Evolutionary conservation across 2,888 invertebrate genomes (phyloP), one percentile per base, ranked within the genome.

Genomic region (Drosophila atroscutellata): DNA sequence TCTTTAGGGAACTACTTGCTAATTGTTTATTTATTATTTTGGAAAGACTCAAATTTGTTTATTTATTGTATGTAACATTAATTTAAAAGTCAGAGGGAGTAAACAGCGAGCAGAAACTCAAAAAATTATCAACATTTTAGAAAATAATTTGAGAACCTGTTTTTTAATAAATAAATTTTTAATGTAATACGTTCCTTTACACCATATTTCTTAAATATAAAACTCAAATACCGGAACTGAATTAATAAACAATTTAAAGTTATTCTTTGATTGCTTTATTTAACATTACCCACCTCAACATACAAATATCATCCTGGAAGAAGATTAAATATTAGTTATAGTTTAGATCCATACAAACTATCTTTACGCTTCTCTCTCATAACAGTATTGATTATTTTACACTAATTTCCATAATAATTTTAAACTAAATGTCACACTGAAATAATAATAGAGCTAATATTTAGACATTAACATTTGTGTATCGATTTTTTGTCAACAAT

Each of bases 21-120:
- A 72, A 77, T 66, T 62, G 15, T 50, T 30, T 32, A 30, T 2
- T 39, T 13, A 24, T 24, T 70, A 18, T 42, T 45, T 57, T 60
- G 42, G 20, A 0, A 32, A 11, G 6, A 20, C 42, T 28, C 30
- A 15, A 42, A 61, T 49, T 42, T 11, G 13, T 24, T 28, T 24
- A 37, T 42, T 1, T 32, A 51, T 36, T 36, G 6, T 3, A 1
- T 37, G 39, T n/a, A n/a, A n/a, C n/a, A n/a, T 39, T n/a, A 2
- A 39, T n/a, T 39, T n/a, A 39, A 39, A n/a, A n/a, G 2, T 13
- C 7, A 20, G 20, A 13, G 1, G 20, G 13, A 20, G 20, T 13
- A 42, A 45, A 45, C 42, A 20, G 45, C 13, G 7, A 3, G 20
- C 45, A 20, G 3, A 13, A 34, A 34, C 34, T 34, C 13, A 1